A percentile compares a stretch with the other conserved stretches of the same genome.
Conservation (phyloP, 2,888 invertebrate genomes). For the Apocheima hispidaria region DNA sequence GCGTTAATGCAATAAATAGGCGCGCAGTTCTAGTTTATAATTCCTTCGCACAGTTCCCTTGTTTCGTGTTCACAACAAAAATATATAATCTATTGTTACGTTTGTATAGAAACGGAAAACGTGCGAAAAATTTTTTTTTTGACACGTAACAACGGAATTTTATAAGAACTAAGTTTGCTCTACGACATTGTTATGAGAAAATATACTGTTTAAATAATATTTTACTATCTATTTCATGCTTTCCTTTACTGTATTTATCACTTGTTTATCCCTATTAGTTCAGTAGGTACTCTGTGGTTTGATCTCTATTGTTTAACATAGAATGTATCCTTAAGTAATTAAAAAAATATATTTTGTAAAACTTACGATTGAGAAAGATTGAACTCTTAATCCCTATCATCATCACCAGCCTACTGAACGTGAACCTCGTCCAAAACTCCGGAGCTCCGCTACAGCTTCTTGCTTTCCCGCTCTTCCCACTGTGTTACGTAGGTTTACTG, state of each 20-base stretch:
- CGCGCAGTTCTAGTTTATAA: not conserved
- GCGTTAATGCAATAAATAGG: not conserved
- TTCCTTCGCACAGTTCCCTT: conserved; percentile 2
- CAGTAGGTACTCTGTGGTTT: not conserved
- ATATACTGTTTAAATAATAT: not conserved
- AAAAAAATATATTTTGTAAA: too few species aligned
- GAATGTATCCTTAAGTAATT: too few species aligned
- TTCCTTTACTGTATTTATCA: not conserved
- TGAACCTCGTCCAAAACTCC: too few species aligned
- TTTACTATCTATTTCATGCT: too few species aligned
- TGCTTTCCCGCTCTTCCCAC: too few species aligned
- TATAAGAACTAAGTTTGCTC: conserved; percentile 4
- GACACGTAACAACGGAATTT: conserved; percentile 12
- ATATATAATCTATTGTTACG: conserved; percentile 20
- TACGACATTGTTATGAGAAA: not conserved
- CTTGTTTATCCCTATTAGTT: not conserved
- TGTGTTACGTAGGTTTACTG: too few species aligned
- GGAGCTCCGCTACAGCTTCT: too few species aligned
- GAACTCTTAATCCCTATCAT: too few species aligned
- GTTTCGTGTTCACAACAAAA: conserved; percentile 1
- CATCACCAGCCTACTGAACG: too few species aligned
- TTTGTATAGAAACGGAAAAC: conserved; percentile 25
- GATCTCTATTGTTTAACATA: too few species aligned
- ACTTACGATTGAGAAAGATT: too few species aligned
- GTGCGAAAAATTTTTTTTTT: conserved; percentile 31